Evolutionary conservation across 2,113 vertebrate species (phyloP).

Genomic region (Chascanopsetta lugubris): DNA sequence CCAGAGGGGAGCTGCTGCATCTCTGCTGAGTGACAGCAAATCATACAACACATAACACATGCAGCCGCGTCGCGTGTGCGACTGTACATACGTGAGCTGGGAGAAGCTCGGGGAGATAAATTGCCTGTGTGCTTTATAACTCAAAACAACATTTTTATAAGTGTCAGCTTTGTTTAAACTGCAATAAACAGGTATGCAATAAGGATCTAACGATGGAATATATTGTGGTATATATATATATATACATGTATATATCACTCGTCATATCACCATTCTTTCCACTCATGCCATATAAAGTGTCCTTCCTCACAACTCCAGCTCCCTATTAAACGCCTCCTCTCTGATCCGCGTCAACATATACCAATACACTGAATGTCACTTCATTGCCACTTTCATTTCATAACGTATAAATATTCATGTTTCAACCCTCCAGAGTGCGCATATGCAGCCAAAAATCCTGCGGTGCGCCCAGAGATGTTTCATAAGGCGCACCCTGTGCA

Average conservation of each 20-base stretch:
- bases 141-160: too few species aligned
- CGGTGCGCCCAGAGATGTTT: not conserved
- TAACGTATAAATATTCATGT: not conserved
- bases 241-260: too few species aligned
- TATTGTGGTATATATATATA: too few species aligned
- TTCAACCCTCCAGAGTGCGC: not conserved
- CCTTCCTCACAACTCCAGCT: too few species aligned
- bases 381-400: not conserved
- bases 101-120: not conserved
- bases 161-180: not conserved
- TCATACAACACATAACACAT: not conserved
- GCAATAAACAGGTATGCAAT: not conserved
- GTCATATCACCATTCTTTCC: too few species aligned
- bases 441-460: too few species aligned
- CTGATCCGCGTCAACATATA: not conserved
- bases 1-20: not conserved
- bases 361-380: not conserved
- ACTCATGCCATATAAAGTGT: too few species aligned
- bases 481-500: too few species aligned
- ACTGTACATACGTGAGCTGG: too few species aligned
- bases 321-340: too few species aligned
- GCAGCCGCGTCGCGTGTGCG: not conserved
- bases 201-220: too few species aligned
- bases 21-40: not conserved
- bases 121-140: too few species aligned